Percentiles rank a stretch among this genome's conserved stretches.
Conservation (phyloP, 2,113 vertebrate species). For the Manacus vitellinus region DNA sequence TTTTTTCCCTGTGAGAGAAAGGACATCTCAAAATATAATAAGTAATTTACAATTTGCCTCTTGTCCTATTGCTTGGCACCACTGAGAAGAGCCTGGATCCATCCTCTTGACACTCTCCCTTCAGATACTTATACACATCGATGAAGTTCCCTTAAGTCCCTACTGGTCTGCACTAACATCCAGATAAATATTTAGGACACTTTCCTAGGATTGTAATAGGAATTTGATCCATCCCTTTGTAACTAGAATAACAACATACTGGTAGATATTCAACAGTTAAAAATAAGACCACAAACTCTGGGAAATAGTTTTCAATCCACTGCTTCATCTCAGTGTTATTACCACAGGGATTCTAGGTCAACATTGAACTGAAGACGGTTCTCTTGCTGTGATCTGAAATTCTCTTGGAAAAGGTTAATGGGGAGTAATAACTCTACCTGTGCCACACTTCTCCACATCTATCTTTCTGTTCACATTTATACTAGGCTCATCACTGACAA, state of each 20-base stretch:
- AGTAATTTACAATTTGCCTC: background rate
- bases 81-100: background rate
- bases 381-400: slow-evolving; percentile 4
- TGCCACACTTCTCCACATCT: background rate
- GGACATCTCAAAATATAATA: background rate
- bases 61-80: background rate
- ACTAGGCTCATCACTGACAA: background rate
- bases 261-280: background rate
- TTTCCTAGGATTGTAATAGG: background rate
- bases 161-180: background rate
- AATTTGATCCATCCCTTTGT: background rate
- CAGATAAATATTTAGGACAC: background rate
- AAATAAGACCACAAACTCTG: background rate
- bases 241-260: background rate
- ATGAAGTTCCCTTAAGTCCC: background rate
- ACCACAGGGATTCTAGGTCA: background rate
- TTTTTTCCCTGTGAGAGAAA: background rate
- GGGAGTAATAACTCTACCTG: background rate
- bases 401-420: slow-evolving; percentile 20
- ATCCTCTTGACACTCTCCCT: background rate
- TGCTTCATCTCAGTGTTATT: background rate
- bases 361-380: background rate
- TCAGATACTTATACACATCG: background rate
- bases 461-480: background rate
- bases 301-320: background rate